phyloP scores from a whole-genome alignment of 2,113 vertebrate genomes.

The Pao palembangensis region DNA sequence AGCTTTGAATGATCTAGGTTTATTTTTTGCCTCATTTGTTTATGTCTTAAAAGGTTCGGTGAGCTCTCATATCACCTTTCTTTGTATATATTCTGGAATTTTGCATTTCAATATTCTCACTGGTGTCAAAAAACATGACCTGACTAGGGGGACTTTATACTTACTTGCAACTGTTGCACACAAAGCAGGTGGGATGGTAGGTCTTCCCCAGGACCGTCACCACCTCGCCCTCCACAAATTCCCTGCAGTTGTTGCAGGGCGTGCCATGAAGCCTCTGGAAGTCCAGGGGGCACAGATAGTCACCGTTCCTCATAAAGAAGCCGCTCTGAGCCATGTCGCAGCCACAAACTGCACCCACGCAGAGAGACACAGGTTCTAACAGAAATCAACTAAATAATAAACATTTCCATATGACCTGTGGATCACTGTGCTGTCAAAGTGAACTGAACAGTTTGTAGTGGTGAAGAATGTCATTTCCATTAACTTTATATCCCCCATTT shows the following conservation, averaged over 20 bases:
- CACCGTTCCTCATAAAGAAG: slow-evolving; percentile 91
- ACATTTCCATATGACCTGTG: neutral
- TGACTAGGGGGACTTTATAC: neutral
- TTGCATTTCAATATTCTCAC: too few relatives aligned
- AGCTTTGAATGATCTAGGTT: too few relatives aligned
- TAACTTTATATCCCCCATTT: neutral
- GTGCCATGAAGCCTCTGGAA: slow-evolving; percentile 96
- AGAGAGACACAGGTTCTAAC: neutral
- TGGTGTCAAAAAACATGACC: too few relatives aligned
- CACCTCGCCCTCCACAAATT: slow-evolving; percentile 94
- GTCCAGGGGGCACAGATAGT: slow-evolving; percentile 93
- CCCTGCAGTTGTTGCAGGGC: slow-evolving; percentile 85
- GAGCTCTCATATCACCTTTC: too few relatives aligned
- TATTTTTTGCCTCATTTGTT: too few relatives aligned
- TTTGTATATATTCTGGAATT: too few relatives aligned
- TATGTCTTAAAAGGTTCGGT: too few relatives aligned
- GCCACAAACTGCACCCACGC: slow-evolving; percentile 82
- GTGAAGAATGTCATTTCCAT: too few relatives aligned
- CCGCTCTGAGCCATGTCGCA: slow-evolving; percentile 90
- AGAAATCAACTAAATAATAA: neutral
- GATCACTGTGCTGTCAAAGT: neutral
- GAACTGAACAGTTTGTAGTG: neutral
- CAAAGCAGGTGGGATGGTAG: slow-evolving; percentile 95
- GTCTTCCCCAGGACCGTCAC: slow-evolving; percentile 92
- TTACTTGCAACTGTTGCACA: slow-evolving; percentile 95